These are phyloP conservation scores for Empidonax traillii DNA, from an alignment of 2,113 vertebrate genomes.

Conservation along the genomic window DNA sequence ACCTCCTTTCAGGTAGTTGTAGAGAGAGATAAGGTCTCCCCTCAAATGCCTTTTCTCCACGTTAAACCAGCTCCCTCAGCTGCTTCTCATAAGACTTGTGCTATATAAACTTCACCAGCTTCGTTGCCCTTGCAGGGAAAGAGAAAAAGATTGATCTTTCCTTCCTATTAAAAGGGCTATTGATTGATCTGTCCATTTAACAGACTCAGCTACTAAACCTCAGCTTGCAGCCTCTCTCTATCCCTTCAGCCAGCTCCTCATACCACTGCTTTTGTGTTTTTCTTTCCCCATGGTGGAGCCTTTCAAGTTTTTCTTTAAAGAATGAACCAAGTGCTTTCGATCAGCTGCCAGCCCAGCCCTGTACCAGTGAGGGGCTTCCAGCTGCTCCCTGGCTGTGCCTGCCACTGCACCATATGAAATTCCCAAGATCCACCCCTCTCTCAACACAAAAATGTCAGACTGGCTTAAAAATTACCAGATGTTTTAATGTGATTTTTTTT, in stretches of 20 bases:
- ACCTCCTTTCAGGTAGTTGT: not conserved
- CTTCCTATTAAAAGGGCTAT: not conserved
- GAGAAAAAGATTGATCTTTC: not conserved
- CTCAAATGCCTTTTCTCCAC: not conserved
- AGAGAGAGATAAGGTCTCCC: not conserved
- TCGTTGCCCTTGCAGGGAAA: not conserved
- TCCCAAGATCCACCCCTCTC: not conserved
- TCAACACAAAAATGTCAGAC: not conserved
- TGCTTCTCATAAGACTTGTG: not conserved
- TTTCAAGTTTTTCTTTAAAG: conserved; percentile 30
- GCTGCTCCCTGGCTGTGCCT: not conserved
- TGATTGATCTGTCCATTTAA: conserved; percentile 31
- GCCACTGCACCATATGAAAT: not conserved
- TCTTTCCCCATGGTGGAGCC: not conserved
- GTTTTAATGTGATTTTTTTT: not conserved
- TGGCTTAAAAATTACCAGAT: not conserved
- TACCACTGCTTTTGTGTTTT: conserved; percentile 9
- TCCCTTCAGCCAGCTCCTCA: conserved; percentile 19
- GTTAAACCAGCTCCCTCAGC: not conserved
- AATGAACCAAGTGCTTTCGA: not conserved
- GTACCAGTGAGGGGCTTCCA: not conserved
- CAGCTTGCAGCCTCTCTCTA: not conserved
- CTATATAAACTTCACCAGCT: not conserved
- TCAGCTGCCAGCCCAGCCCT: not conserved
- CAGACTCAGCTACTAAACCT: not conserved